Evolutionary conservation across 2,888 invertebrate species (phyloP).

Genomic region (Spatulosminthurus flaviceps): DNA sequence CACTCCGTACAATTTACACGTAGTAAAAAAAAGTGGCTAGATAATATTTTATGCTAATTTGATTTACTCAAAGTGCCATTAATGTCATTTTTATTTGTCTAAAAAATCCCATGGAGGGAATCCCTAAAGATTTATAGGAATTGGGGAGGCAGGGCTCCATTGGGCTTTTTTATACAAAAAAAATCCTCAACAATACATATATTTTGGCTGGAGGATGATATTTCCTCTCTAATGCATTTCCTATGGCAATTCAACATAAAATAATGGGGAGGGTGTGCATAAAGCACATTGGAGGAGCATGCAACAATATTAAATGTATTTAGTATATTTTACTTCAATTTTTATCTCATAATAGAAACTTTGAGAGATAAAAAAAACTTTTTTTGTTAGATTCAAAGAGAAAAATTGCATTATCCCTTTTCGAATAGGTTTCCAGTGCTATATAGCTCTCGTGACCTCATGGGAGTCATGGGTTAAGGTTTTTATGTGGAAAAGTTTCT

Average conservation of each 20-base stretch:
- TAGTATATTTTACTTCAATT: too few relatives aligned
- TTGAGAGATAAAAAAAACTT: too few relatives aligned
- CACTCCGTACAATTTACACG: neutral
- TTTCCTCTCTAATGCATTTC: slow-evolving; percentile 1
- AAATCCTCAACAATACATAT: neutral
- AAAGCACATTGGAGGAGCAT: too few relatives aligned
- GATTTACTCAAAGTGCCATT: slow-evolving; percentile 18
- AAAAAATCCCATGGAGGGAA: slow-evolving; percentile 18
- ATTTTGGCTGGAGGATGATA: neutral
- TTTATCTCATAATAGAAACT: too few relatives aligned
- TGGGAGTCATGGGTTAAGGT: neutral
- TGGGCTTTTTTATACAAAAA: slow-evolving; percentile 6
- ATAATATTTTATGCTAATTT: slow-evolving; percentile 18
- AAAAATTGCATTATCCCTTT: too few relatives aligned
- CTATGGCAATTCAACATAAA: neutral
- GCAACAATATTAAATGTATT: too few relatives aligned
- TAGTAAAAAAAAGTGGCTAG: neutral
- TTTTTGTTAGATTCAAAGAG: too few relatives aligned
- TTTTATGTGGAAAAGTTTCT: neutral
- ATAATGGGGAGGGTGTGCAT: too few relatives aligned
- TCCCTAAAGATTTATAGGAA: neutral
- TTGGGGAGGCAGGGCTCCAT: slow-evolving; percentile 10
- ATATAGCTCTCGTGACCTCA: neutral
- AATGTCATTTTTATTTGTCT: slow-evolving; percentile 18
- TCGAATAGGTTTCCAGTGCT: neutral